Conservation (phyloP, 92 coral and sea anemone genomes). For the Nematostella vectensis region DNA sequence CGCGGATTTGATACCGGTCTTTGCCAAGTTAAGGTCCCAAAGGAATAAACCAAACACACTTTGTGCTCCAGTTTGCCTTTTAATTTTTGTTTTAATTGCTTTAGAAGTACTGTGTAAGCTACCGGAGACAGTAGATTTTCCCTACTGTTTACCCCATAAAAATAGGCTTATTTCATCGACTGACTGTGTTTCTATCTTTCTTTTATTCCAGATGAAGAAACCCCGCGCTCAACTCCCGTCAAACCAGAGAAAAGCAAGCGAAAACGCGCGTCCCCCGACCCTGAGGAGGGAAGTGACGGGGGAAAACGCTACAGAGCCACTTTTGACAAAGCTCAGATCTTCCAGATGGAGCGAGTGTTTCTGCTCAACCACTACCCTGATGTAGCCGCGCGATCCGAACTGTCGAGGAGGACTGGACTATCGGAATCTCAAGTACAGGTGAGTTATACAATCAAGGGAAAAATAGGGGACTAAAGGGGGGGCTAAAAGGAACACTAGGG, state of each 20-base stretch:
- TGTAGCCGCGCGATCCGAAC: conserved; percentile 64
- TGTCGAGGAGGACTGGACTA: conserved; percentile 67
- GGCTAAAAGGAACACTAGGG: background rate
- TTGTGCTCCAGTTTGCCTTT: too few species aligned
- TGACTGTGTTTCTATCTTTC: background rate
- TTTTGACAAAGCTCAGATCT: conserved; percentile 77
- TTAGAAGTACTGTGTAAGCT: too few species aligned
- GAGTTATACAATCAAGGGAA: conserved; percentile 1
- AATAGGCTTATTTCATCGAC: too few species aligned
- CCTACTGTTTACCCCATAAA: too few species aligned
- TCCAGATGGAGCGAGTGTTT: conserved; percentile 79
- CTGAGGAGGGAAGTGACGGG: conserved; percentile 17
- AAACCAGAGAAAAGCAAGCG: conserved; percentile 36
- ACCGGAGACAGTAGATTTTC: too few species aligned
- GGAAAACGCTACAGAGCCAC: conserved; percentile 78
- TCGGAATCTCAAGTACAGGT: conserved; percentile 86
- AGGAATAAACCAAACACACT: too few species aligned
- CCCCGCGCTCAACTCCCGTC: conserved; percentile 4
- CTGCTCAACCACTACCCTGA: conserved; percentile 75
- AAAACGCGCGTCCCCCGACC: conserved; percentile 14
- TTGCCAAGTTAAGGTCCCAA: too few species aligned
- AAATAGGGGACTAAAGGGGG: background rate
- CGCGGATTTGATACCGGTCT: too few species aligned
- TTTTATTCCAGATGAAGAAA: conserved; percentile 4
- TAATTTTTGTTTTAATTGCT: too few species aligned